Evolutionary conservation across 2,797 vertebrate genomes (phyloP), one percentile per base, ranked within the genome.

Genomic region (Gila robusta): DNA sequence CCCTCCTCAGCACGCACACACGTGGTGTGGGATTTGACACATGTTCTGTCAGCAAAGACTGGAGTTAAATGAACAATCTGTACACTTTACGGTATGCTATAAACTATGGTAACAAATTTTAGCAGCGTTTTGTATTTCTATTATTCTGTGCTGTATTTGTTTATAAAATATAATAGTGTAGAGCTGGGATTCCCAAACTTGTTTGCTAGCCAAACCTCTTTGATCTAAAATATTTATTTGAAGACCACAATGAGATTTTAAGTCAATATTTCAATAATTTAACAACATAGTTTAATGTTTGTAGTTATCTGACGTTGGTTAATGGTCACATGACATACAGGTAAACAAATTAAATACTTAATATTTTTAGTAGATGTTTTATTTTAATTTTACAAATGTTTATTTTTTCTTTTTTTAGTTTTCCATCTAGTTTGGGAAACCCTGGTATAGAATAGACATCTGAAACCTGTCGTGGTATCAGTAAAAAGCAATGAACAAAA

Each of bases 1-100:
- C 91, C 77, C 95, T 96, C 88, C 88, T 97, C 91, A 99, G 93
- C 16, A 96, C 93, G 88, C 95, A 97, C 85, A 97, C 93, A 32
- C 93, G 96, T 32, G 96, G 96, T 10, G 85, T 84, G 69, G 91
- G 88, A 35, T 78, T 77, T 0, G 76, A 69, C 28, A 8, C 79
- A 14, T 64, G 74, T n/a, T 87, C 94, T 94, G 79, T 16, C 76
- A 87, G 79, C 47, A 21, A n/a, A 86, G 28, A 67, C 10, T 23
- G 78, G 12, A 78, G 49, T 69, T 67, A 56, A 69, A 69, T 32
- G 4, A 17, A 41, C 41, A 66, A 47, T 49, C 39, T 73, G 16
- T n/a, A 49, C 44, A 49, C 26, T n/a, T 66, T 47, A 37, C 1
- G 23, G 5, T 35, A 10, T 47, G 47, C 3, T 21, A 11, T 5